phyloP scores from a whole-genome alignment of 1,140 invertebrate genomes.

The Littorina saxatilis region DNA sequence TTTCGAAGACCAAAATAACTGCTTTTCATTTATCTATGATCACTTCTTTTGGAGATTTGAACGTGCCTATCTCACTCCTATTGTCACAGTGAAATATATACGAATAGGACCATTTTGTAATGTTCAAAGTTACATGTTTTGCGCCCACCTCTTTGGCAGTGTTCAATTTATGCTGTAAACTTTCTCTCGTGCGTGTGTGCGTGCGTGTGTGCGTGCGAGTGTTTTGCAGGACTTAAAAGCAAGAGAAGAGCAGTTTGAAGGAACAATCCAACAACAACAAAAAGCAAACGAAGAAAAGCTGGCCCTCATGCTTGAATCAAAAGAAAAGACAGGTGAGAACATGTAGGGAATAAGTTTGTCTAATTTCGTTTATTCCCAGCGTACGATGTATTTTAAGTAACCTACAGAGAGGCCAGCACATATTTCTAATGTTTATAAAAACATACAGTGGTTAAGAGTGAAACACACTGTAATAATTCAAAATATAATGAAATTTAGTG shows the following conservation, averaged over 20 bases:
- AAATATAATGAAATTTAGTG: too few species aligned
- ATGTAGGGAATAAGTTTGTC: neutral
- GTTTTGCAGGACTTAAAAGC: conserved; percentile 1
- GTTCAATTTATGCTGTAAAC: neutral
- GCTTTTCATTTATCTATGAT: neutral
- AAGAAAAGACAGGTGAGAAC: neutral
- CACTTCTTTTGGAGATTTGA: neutral
- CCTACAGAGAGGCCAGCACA: neutral
- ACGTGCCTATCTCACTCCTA: too few species aligned
- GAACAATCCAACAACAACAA: neutral
- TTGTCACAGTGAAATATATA: too few species aligned
- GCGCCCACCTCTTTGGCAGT: neutral
- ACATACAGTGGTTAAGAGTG: too few species aligned
- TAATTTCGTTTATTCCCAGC: neutral
- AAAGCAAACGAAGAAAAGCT: neutral
- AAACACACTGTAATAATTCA: too few species aligned
- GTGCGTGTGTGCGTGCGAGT: neutral
- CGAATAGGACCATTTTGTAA: neutral
- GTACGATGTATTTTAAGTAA: neutral
- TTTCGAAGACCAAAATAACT: too few species aligned
- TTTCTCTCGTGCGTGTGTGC: neutral
- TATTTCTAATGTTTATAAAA: neutral
- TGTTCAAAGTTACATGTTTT: neutral
- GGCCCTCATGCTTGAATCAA: neutral
- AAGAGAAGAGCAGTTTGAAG: conserved; percentile 2